These are phyloP conservation scores for Fundulus diaphanus DNA, from an alignment of 2,797 vertebrate species.

Conservation along the genomic window DNA sequence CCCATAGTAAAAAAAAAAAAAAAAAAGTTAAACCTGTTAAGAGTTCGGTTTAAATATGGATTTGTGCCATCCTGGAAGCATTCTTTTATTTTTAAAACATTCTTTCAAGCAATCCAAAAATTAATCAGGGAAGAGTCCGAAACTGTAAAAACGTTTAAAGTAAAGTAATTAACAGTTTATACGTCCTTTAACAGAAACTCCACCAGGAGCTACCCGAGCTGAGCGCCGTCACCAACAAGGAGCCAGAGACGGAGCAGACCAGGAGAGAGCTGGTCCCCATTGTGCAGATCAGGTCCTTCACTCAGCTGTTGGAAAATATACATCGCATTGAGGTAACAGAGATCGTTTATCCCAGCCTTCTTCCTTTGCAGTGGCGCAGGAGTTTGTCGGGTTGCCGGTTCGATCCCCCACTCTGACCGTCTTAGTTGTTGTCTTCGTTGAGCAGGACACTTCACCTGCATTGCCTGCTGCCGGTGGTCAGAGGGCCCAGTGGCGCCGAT, in stretches of 20 bases:
- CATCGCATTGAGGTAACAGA: conserved; percentile 84
- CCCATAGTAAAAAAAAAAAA: too few species aligned
- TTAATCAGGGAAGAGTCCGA: neutral
- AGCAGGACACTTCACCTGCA: too few species aligned
- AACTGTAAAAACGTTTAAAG: neutral
- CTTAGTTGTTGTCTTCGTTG: too few species aligned
- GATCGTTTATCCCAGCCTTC: too few species aligned
- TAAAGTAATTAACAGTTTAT: neutral
- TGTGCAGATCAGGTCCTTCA: conserved; percentile 85
- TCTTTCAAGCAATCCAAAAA: neutral
- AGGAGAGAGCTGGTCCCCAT: conserved; percentile 78
- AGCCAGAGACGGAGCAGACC: conserved; percentile 19
- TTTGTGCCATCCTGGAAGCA: neutral
- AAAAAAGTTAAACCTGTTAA: neutral
- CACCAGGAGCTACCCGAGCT: conserved; percentile 76
- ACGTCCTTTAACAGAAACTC: conserved; percentile 91
- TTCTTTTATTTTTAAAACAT: too few species aligned
- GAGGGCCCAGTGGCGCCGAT: too few species aligned
- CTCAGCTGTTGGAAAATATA: conserved; percentile 89
- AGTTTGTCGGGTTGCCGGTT: too few species aligned
- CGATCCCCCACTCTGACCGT: too few species aligned
- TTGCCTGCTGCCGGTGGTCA: too few species aligned
- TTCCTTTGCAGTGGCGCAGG: too few species aligned
- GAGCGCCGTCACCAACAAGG: conserved; percentile 52
- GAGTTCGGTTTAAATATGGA: neutral